A percentile compares a stretch with the other conserved stretches of the same genome.
These are phyloP conservation scores for Drosophila monieri DNA, from an alignment of 2,888 invertebrate genomes.

Conservation along the genomic window DNA sequence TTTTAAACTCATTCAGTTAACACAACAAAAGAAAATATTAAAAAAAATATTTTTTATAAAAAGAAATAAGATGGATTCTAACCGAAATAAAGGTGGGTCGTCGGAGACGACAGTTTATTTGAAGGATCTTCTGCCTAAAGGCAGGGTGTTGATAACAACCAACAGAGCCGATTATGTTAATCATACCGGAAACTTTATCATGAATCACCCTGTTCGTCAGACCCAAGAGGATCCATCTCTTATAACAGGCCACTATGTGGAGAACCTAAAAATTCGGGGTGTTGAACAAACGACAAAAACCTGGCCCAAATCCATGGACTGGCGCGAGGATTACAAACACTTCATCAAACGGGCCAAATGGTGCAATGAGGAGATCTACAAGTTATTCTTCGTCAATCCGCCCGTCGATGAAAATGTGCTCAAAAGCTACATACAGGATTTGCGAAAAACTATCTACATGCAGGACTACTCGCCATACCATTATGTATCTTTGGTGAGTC, in stretches of 20 bases:
- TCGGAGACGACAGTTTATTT: slow-evolving; percentile 1
- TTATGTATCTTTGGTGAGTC: slow-evolving; percentile 59
- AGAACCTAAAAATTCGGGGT: slow-evolving; percentile 56
- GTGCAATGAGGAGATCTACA: slow-evolving; percentile 61
- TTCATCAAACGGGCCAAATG: slow-evolving; percentile 58
- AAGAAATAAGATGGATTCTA: background rate
- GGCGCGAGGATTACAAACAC: slow-evolving; percentile 66
- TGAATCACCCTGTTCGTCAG: background rate
- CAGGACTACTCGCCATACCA: slow-evolving; percentile 56
- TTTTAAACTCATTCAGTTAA: background rate
- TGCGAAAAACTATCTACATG: slow-evolving; percentile 50
- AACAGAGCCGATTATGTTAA: slow-evolving; percentile 50
- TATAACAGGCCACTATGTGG: slow-evolving; percentile 55
- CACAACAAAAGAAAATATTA: slow-evolving; percentile 14
- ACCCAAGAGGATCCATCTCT: slow-evolving; percentile 56
- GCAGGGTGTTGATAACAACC: slow-evolving; percentile 22
- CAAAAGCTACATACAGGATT: slow-evolving; percentile 45
- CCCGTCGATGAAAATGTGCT: slow-evolving; percentile 49
- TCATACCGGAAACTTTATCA: slow-evolving; percentile 39
- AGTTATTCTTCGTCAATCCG: slow-evolving; percentile 59
- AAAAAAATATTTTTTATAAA: slow-evolving; percentile 2
- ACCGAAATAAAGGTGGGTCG: no score
- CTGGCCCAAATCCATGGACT: slow-evolving; percentile 68
- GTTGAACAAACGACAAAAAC: slow-evolving; percentile 47
- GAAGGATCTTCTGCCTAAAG: slow-evolving; percentile 35